Base-by-base conservation (phyloP, 2,113 vertebrate species). In the Colistium nudipinnis region DNA sequence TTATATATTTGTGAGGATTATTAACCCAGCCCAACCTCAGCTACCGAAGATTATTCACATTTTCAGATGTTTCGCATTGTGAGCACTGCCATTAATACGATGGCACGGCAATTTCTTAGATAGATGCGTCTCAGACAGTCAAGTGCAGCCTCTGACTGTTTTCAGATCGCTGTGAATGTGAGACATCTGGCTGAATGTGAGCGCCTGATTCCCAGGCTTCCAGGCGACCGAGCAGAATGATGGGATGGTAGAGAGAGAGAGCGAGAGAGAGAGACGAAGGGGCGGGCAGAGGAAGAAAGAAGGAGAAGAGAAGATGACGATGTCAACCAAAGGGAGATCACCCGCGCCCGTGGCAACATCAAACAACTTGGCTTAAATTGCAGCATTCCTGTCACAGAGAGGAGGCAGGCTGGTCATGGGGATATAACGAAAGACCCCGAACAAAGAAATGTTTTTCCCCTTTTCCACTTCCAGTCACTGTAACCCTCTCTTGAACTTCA, bases 191-290 rank as follows among this genome's bases (percentile, higher is more conserved):
- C 53, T 35, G 55, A 59, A 65, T 41, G 39, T 17, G 39, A 14
- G 55, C 48, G 56, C 48, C 53, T 16, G 49, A 62, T 85, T 84
- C 74, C 57, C 81, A 84, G 73, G 70, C 65, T 69, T 67, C 19
- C 24, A 36, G 45, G 81, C 55, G 12, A 59, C 72, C 27, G 28
- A 70, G 79, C 57, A 47, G 78, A 86, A 84, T 80, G 72, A 88
- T 76, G 45, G 72, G 68, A 70, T 72, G 44, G 75, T 73, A 52
- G 8, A 14, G 39, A n/a, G n/a, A n/a, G n/a, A n/a, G n/a, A n/a
- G n/a, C n/a, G n/a, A n/a, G n/a, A n/a, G n/a, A n/a, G n/a, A n/a
- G n/a, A n/a, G n/a, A 62, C 36, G 47, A 68, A 30, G 22, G 7
- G 35, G 19, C 11, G 36, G 25, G 22, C 56, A 38, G 27, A 63